These are phyloP conservation scores for Alauda arvensis DNA, from an alignment of 2,797 vertebrate species.

Conservation along the genomic window DNA sequence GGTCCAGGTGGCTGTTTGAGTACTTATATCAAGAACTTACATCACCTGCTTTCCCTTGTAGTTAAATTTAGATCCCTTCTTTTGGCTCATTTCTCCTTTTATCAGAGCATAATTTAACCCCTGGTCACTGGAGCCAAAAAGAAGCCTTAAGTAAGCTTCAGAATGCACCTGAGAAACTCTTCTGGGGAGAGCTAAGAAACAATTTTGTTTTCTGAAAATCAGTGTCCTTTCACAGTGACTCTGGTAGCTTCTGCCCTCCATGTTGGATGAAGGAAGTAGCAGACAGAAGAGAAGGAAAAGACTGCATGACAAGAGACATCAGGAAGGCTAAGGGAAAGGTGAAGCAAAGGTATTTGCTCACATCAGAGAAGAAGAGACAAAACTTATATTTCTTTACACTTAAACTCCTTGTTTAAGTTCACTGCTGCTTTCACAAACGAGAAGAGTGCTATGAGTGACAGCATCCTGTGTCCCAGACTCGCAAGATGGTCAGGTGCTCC, in stretches of 20 bases:
- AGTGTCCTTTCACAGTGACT: background rate
- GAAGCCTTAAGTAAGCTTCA: constrained; percentile 4
- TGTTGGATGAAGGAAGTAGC: background rate
- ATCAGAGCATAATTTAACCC: background rate
- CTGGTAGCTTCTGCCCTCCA: background rate
- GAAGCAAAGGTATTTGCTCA: background rate
- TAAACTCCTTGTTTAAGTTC: background rate
- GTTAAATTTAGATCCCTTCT: constrained; percentile 36
- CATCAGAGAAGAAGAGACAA: background rate
- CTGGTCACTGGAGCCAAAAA: background rate
- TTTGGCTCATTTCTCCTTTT: constrained; percentile 33
- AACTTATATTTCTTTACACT: background rate
- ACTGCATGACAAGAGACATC: background rate
- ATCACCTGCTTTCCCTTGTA: constrained; percentile 28
- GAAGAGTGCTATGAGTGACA: background rate
- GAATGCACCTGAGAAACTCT: background rate
- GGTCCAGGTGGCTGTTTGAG: constrained; percentile 38
- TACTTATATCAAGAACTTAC: constrained; percentile 46
- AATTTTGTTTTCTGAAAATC: background rate
- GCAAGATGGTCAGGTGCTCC: background rate
- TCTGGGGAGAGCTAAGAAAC: background rate
- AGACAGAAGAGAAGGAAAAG: background rate
- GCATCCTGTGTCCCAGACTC: background rate
- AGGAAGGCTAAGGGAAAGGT: background rate
- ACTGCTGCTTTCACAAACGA: background rate